Conservation (phyloP, 2,113 vertebrate species). For the Cettia cetti region DNA sequence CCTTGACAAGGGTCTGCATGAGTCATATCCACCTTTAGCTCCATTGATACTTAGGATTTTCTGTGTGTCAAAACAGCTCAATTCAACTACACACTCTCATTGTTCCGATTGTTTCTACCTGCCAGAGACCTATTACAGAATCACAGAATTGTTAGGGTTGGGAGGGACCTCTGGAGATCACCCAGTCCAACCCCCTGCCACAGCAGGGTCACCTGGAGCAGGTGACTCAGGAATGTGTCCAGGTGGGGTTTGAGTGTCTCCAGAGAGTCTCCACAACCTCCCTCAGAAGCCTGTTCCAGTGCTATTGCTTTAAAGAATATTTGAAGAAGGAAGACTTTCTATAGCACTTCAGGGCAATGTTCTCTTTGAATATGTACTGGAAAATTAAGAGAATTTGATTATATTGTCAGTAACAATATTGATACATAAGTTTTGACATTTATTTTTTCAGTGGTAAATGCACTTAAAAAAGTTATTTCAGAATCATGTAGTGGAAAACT, state of each 20-base stretch:
- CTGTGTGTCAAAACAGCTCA: background rate
- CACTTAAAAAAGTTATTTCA: background rate
- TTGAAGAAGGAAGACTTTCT: background rate
- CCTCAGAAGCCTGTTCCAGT: background rate
- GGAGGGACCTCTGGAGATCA: background rate
- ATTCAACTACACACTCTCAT: background rate
- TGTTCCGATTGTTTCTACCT: background rate
- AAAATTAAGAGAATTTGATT: background rate
- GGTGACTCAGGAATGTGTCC: background rate
- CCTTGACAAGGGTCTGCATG: background rate
- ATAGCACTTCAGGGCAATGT: background rate
- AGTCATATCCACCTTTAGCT: background rate
- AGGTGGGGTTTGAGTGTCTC: background rate
- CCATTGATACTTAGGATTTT: background rate
- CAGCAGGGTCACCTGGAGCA: background rate
- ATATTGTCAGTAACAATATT: background rate
- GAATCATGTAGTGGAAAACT: background rate
- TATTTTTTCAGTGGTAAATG: background rate
- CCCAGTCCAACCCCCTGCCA: background rate
- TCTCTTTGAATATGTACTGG: background rate
- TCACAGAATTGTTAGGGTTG: rapidly evolving
- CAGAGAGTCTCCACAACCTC: background rate
- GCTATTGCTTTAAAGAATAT: background rate
- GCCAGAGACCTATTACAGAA: background rate
- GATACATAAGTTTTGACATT: background rate